Evolutionary conservation across 2,888 invertebrate genomes (phyloP).

Genomic region (Polia nebulosa): DNA sequence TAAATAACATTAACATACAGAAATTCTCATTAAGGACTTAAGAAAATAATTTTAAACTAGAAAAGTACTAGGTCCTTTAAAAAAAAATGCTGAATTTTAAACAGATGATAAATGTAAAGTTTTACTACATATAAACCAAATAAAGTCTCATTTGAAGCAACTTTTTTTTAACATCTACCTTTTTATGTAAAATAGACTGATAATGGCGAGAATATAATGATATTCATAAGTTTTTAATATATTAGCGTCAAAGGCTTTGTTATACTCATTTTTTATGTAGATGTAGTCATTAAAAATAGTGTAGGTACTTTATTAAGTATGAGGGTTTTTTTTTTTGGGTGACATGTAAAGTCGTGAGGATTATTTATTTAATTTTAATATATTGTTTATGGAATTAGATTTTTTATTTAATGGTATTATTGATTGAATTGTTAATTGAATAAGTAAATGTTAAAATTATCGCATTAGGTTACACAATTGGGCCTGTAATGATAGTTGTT

Average conservation of each 20-base stretch:
- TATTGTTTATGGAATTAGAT: no score
- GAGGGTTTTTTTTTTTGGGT: not conserved
- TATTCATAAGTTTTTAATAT: slow-evolving; percentile 5
- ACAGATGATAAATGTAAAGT: not conserved
- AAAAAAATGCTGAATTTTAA: no score
- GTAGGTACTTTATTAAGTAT: not conserved
- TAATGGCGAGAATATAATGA: slow-evolving; percentile 5
- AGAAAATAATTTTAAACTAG: no score
- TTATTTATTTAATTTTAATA: not conserved
- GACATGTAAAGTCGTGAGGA: no score
- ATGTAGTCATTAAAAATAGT: not conserved
- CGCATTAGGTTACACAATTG: no score
- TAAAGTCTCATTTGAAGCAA: not conserved
- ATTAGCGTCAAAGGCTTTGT: slow-evolving; percentile 8
- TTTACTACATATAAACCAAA: not conserved
- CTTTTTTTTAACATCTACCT: not conserved
- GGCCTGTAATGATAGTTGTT: no score
- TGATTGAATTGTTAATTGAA: no score
- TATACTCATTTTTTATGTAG: not conserved
- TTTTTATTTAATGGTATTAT: no score
- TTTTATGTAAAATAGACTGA: slow-evolving; percentile 1
- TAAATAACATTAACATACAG: no score
- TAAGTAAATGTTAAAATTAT: no score
- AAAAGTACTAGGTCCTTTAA: no score
- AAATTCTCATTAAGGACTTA: no score